Percentiles rank a stretch among this genome's conserved stretches.
These are phyloP conservation scores for Neolamprologus modestus DNA, from an alignment of 2,113 vertebrate species.

Conservation along the genomic window DNA sequence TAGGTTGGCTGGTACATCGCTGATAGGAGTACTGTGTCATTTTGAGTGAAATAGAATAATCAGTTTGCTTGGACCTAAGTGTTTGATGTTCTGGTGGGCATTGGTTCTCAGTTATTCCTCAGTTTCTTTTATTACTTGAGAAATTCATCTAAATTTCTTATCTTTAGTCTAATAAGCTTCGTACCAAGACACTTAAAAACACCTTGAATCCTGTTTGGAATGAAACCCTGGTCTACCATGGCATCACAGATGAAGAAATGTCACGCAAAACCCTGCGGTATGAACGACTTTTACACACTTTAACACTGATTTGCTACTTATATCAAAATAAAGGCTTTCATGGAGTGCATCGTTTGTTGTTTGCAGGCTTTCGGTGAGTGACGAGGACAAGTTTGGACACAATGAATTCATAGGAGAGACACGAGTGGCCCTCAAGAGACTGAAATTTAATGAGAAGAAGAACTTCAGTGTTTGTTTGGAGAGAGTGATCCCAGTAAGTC, in stretches of 20 bases:
- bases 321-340: background rate
- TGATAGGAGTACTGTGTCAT: background rate
- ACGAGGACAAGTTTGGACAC: slow-evolving; percentile 95
- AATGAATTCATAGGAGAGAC: slow-evolving; percentile 97
- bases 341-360: background rate
- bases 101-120: background rate
- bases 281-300: background rate
- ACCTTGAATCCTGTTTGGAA: slow-evolving; percentile 91
- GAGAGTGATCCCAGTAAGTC: slow-evolving; percentile 80
- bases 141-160: background rate
- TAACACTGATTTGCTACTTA: background rate
- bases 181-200: slow-evolving; percentile 89
- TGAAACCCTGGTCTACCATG: slow-evolving; percentile 87
- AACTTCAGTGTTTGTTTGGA: slow-evolving; percentile 92
- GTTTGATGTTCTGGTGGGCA: background rate
- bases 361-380: slow-evolving; percentile 86
- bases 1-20: background rate
- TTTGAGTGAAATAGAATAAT: background rate
- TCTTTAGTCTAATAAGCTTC: slow-evolving; percentile 69
- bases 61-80: background rate
- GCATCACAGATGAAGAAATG: slow-evolving; percentile 91
- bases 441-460: slow-evolving; percentile 89
- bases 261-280: slow-evolving; percentile 88
- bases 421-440: slow-evolving; percentile 86
- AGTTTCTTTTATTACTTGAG: background rate